phyloP scores from a whole-genome alignment of 2,797 vertebrate species.

The Urosaurus nigricauda region DNA sequence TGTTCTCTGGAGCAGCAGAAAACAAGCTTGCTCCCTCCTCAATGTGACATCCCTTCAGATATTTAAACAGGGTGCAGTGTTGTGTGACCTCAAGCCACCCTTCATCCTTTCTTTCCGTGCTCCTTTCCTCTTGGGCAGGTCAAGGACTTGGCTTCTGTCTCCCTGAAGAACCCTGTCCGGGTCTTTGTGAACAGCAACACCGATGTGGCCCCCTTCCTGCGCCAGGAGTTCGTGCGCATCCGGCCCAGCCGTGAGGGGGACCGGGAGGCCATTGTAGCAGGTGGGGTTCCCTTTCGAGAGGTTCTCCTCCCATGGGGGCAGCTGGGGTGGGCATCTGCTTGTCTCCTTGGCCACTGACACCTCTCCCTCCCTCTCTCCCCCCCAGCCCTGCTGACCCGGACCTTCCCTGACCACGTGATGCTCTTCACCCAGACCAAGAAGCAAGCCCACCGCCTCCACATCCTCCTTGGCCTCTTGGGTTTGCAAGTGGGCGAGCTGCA shows the following conservation, averaged over 20 bases:
- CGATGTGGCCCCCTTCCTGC: slow-evolving; percentile 93
- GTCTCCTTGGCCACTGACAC: background rate
- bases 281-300: slow-evolving; percentile 68
- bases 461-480: slow-evolving; percentile 93
- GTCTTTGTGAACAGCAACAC: slow-evolving; percentile 99
- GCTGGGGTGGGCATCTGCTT: background rate
- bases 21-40: too few species aligned
- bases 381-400: slow-evolving; percentile 92
- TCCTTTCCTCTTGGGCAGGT: slow-evolving; percentile 81
- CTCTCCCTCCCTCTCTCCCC: slow-evolving; percentile 14
- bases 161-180: slow-evolving; percentile 89
- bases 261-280: slow-evolving; percentile 92
- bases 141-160: slow-evolving; percentile 94
- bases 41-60: too few species aligned
- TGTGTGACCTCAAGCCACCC: too few species aligned
- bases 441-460: slow-evolving; percentile 96
- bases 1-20: too few species aligned
- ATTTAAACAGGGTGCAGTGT: too few species aligned
- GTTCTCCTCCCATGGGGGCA: background rate
- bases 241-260: slow-evolving; percentile 92
- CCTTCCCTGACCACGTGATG: slow-evolving; percentile 96
- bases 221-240: slow-evolving; percentile 95
- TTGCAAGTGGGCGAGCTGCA: slow-evolving; percentile 95
- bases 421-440: slow-evolving; percentile 98
- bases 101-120: rapidly evolving